phyloP scores from a whole-genome alignment of 1,140 invertebrate species.

The Andrena cerasifolii region DNA sequence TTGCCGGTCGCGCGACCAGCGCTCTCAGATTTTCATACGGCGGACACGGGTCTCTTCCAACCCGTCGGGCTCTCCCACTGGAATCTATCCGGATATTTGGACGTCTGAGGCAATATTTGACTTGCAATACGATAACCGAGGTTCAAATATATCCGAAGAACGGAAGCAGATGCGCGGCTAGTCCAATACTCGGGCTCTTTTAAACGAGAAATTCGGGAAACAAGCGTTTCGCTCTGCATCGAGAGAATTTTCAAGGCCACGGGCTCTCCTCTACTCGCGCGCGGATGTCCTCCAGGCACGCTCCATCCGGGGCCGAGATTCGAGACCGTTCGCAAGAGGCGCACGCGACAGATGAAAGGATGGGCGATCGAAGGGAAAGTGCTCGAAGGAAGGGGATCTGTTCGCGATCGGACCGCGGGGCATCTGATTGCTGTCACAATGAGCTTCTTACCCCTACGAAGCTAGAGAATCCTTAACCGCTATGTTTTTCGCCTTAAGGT shows the following conservation, averaged over 20 bases:
- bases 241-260: background rate
- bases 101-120: background rate
- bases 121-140: conserved; percentile 16
- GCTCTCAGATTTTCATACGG: too few species aligned
- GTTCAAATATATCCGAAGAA: conserved; percentile 15
- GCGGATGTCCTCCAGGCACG: background rate
- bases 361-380: background rate
- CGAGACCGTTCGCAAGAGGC: conserved; percentile 27
- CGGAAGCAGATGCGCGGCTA: too few species aligned
- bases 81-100: conserved; percentile 10
- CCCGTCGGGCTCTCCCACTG: background rate
- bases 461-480: conserved; percentile 62
- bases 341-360: conserved; percentile 25
- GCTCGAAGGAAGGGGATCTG: background rate
- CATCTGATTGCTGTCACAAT: conserved; percentile 80
- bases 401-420: conserved; percentile 66
- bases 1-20: too few species aligned
- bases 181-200: background rate
- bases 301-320: background rate
- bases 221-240: too few species aligned
- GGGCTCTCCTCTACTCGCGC: background rate
- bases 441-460: conserved; percentile 75
- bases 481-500: conserved; percentile 60
- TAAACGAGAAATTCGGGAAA: background rate
- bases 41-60: too few species aligned